Evolutionary conservation across 2,797 vertebrate species (phyloP), one percentile per base, ranked within the genome.

Genomic region (Chelonia mydas): DNA sequence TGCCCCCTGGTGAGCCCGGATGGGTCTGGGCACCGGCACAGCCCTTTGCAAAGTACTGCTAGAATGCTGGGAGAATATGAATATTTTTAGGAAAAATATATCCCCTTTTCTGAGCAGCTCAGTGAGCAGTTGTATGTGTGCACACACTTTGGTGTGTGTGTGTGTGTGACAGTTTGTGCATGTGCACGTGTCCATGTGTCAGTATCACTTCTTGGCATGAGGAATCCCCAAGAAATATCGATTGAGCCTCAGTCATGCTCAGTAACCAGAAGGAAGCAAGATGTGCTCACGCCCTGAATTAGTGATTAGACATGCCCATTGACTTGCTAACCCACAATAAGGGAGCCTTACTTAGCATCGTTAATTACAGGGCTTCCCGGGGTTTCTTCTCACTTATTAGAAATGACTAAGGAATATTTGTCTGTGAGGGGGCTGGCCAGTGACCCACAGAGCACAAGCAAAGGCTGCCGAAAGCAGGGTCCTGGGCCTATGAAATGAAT

Each of bases 181-280:
- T 27, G 55, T 28, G 25, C 25, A 12, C 5, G 5, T 3, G 11
- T 11, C 11, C 5, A 19, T 57, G 55, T 57, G 55, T 41, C 11
- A 76, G 45, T 2, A 7, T 0, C 55, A 28, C 27, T 6, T 57
- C 55, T 57, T 12, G 55, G 55, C 55, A 1, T 7, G 4, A 11
- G 45, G 0, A 0, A 15, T 15, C 33, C 27, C 78, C 23, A 21
- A 33, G 41, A 76, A 80, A 55, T 7, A 11, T 7, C 1, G 6
- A 5, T 27, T 5, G 41, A 16, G 47, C 79, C 59, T 33, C 33
- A 7, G 84, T 33, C 79, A 19, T 65, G 54, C 78, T 31, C 55
- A n/a, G 72, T 77, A 88, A 4, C 57, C 54, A 50, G 65, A 91
- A 68, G 77, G 83, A 51, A 65, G 77, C 7, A 7, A 28, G 33